phyloP scores from a whole-genome alignment of 2,888 invertebrate species.

The Spialia ferax region DNA sequence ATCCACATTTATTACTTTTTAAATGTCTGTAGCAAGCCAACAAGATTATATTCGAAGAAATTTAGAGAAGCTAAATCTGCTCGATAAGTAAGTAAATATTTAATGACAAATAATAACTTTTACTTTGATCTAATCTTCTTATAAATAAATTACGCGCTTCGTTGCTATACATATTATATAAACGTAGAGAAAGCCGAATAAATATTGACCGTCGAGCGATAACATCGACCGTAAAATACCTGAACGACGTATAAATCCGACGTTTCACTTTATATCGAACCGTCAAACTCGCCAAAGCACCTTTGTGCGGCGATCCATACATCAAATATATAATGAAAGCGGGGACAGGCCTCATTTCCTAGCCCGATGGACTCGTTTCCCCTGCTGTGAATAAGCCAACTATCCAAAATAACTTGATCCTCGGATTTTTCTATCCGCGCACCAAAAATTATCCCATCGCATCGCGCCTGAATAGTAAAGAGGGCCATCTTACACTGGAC shows the following conservation, averaged over 20 bases:
- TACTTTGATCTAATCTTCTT: background rate
- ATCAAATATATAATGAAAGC: conserved; percentile 47
- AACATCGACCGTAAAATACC: conserved; percentile 12
- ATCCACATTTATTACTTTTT: background rate
- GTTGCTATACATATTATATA: background rate
- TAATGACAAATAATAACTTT: no score
- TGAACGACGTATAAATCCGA: conserved; percentile 22
- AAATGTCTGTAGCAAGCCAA: background rate
- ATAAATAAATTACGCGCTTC: background rate
- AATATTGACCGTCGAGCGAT: conserved; percentile 2
- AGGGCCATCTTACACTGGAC: conserved; percentile 47
- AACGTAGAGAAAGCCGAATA: background rate
- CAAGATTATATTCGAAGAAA: background rate
- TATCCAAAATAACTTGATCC: conserved; percentile 41
- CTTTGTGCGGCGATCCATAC: conserved; percentile 42
- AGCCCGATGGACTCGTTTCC: conserved; percentile 42
- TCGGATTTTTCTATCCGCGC: conserved; percentile 30
- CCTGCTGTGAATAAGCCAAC: conserved; percentile 36
- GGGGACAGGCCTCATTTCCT: conserved; percentile 47
- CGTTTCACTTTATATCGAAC: conserved; percentile 40
- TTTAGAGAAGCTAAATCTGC: no score
- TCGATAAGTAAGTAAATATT: no score
- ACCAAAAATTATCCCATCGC: conserved; percentile 10
- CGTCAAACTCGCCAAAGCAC: conserved; percentile 41
- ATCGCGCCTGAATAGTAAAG: conserved; percentile 29